Conservation (phyloP, 2,888 invertebrate species). For the Drosophila mimetica region DNA sequence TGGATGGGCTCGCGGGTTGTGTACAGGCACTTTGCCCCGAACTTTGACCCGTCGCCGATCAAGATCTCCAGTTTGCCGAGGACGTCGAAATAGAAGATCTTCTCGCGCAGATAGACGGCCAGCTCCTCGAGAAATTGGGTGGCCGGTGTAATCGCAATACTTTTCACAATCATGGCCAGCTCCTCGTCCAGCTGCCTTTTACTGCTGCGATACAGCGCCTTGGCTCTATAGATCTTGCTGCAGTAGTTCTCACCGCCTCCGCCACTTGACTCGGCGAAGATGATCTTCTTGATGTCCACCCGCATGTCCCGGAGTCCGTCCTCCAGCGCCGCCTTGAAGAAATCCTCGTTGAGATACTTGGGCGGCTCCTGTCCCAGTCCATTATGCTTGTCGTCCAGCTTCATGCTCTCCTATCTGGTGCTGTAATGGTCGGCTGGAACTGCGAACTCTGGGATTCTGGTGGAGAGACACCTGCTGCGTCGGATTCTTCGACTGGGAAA, state of each 20-base stretch:
- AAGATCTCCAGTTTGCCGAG: slow-evolving; percentile 84
- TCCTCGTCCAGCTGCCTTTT: slow-evolving; percentile 78
- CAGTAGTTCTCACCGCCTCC: slow-evolving; percentile 83
- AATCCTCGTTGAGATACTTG: slow-evolving; percentile 80
- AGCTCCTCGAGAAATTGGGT: slow-evolving; percentile 84
- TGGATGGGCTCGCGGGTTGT: slow-evolving; percentile 80
- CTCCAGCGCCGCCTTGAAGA: slow-evolving; percentile 81
- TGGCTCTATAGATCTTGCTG: slow-evolving; percentile 82
- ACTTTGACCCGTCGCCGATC: slow-evolving; percentile 81
- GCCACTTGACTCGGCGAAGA: slow-evolving; percentile 75
- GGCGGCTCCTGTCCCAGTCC: slow-evolving; percentile 57
- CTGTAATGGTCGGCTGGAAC: neutral
- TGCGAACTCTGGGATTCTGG: neutral
- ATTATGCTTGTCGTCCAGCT: slow-evolving; percentile 53
- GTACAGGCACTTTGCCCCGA: slow-evolving; percentile 83
- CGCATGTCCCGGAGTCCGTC: slow-evolving; percentile 80
- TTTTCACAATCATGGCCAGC: slow-evolving; percentile 82
- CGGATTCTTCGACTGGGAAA: slow-evolving; percentile 57
- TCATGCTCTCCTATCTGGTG: slow-evolving; percentile 57
- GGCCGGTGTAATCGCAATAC: slow-evolving; percentile 83
- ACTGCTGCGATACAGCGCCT: slow-evolving; percentile 74
- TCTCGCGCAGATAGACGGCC: slow-evolving; percentile 84
- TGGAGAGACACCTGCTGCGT: slow-evolving; percentile 24
- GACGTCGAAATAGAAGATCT: slow-evolving; percentile 84
- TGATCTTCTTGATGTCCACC: slow-evolving; percentile 79